phyloP scores from a whole-genome alignment of 1,140 invertebrate species.

The Muscidifurax raptorellus region DNA sequence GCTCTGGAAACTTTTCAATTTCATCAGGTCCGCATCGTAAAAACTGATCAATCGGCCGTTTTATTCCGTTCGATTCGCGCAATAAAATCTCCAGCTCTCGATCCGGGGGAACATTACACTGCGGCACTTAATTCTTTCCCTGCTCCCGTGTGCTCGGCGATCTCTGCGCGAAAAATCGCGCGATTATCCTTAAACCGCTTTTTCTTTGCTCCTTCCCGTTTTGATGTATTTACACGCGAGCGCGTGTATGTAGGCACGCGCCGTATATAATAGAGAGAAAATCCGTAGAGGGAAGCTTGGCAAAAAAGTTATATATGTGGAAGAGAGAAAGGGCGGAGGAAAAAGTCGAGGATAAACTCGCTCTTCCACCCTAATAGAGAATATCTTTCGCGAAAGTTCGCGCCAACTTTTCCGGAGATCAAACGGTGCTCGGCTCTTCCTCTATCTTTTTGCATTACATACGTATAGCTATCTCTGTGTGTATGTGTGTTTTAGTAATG shows the following conservation, averaged over 20 bases:
- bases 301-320: background rate
- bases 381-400: slow-evolving; percentile 2
- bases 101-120: background rate
- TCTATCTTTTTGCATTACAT: background rate
- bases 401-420: background rate
- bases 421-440: background rate
- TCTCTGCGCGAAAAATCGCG: too few relatives aligned
- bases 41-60: background rate
- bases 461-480: too few relatives aligned
- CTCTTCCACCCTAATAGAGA: background rate
- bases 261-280: background rate
- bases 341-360: slow-evolving; percentile 4
- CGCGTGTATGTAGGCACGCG: background rate
- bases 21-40: background rate
- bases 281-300: background rate
- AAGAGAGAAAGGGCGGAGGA: background rate
- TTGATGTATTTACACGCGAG: too few relatives aligned
- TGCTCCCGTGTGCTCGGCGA: too few relatives aligned
- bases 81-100: background rate
- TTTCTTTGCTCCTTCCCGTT: too few relatives aligned
- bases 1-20: too few relatives aligned
- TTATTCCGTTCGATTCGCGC: background rate
- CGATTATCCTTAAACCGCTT: too few relatives aligned
- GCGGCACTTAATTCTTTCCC: background rate
- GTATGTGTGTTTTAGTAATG: background rate